These are phyloP conservation scores for Xestia rhomboidea DNA, from an alignment of 2,888 invertebrate genomes.

Conservation along the genomic window DNA sequence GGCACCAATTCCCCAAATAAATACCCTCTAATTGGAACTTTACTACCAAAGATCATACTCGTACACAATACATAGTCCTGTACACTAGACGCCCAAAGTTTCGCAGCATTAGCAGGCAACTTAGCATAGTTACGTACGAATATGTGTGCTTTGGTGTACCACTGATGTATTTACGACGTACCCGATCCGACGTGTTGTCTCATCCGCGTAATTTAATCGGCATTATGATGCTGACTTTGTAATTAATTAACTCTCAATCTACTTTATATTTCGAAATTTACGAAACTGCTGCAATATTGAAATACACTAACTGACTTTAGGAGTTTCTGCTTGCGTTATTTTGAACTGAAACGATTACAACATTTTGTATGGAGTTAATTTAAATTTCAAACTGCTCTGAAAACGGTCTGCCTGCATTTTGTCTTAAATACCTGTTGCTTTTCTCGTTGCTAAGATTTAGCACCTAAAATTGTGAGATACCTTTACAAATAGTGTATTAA, in stretches of 20 bases:
- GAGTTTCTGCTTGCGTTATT: conserved; percentile 23
- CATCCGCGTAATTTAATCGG: conserved; percentile 83
- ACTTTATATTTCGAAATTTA: conserved; percentile 56
- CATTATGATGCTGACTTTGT: conserved; percentile 78
- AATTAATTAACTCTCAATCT: conserved; percentile 78
- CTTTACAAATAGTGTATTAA: not conserved
- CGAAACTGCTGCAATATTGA: conserved; percentile 18
- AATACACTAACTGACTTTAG: conserved; percentile 5
- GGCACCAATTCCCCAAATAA: not conserved
- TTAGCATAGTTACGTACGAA: conserved; percentile 51
- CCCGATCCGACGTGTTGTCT: conserved; percentile 75
- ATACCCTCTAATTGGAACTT: not conserved
- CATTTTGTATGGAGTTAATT: conserved; percentile 38
- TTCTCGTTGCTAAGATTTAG: conserved; percentile 44
- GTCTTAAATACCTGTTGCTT: conserved; percentile 48
- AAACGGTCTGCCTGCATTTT: conserved; percentile 34
- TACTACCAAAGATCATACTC: not conserved
- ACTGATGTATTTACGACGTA: conserved; percentile 84
- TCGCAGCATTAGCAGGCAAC: conserved; percentile 48
- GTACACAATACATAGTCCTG: conserved; percentile 6
- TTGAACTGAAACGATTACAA: conserved; percentile 26
- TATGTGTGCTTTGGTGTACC: conserved; percentile 73
- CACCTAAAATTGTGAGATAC: conserved; percentile 15
- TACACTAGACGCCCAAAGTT: conserved; percentile 49
- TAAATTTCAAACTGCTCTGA: conserved; percentile 45